Percentiles rank a stretch among this genome's conserved stretches.
phyloP scores from a whole-genome alignment of 1,140 invertebrate genomes.

The Dufourea novaeangliae region DNA sequence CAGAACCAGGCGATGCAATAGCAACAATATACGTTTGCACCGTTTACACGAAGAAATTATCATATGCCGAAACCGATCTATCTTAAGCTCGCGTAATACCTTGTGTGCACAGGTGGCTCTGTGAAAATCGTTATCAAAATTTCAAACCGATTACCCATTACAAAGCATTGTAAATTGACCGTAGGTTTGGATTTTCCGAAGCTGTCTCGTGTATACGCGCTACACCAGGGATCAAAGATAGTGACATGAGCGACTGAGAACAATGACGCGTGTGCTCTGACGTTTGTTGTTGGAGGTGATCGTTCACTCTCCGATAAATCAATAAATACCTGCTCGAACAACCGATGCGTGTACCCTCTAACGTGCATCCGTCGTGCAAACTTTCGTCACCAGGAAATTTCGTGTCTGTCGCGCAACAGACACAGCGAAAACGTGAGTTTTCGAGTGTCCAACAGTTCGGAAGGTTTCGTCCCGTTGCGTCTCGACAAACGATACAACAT shows the following conservation, averaged over 20 bases:
- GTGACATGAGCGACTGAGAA: slow-evolving; percentile 59
- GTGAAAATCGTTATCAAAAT: too few relatives aligned
- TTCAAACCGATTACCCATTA: too few relatives aligned
- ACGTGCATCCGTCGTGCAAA: neutral
- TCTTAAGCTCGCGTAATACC: too few relatives aligned
- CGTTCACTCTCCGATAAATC: slow-evolving; percentile 73
- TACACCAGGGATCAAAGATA: slow-evolving; percentile 45
- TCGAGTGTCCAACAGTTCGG: neutral
- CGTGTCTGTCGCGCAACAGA: too few relatives aligned
- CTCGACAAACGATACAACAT: slow-evolving; percentile 50
- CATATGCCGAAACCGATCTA: too few relatives aligned
- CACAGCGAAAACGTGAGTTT: too few relatives aligned
- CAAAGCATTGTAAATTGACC: too few relatives aligned
- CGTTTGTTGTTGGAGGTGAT: slow-evolving; percentile 42
- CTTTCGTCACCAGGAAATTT: too few relatives aligned
- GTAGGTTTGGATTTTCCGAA: slow-evolving; percentile 54
- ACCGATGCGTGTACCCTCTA: slow-evolving; percentile 38
- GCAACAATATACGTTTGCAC: too few relatives aligned
- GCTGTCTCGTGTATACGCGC: slow-evolving; percentile 10
- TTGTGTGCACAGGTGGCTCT: too few relatives aligned
- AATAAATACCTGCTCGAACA: slow-evolving; percentile 64
- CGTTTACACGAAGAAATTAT: too few relatives aligned
- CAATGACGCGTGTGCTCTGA: slow-evolving; percentile 54
- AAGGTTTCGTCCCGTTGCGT: neutral
- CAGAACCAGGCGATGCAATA: too few relatives aligned